phyloP scores from a whole-genome alignment of 2,113 vertebrate genomes.

The Bos indicus region DNA sequence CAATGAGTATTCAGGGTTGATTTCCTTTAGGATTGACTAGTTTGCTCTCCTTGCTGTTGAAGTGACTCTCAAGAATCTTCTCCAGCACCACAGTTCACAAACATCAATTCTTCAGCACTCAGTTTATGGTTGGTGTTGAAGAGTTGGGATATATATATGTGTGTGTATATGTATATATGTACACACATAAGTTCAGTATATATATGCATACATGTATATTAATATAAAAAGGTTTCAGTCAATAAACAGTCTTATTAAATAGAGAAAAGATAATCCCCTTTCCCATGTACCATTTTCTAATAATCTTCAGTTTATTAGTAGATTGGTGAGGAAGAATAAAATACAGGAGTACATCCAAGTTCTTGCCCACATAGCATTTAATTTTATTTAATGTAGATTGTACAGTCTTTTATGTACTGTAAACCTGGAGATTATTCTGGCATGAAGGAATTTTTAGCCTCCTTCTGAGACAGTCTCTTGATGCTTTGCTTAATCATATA shows the following conservation, averaged over 20 bases:
- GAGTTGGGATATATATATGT: neutral
- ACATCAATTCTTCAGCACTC: neutral
- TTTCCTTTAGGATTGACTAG: neutral
- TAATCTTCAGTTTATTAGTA: neutral
- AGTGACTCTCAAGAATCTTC: neutral
- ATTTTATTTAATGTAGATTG: neutral
- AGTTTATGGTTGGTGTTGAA: neutral
- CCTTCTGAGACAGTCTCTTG: neutral
- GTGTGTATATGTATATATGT: accelerated
- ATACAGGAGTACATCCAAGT: neutral
- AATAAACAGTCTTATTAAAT: neutral
- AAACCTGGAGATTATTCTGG: neutral
- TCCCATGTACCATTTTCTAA: neutral
- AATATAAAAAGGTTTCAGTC: neutral
- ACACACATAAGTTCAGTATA: neutral
- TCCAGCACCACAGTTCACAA: neutral
- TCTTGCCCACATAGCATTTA: neutral
- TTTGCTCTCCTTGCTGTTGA: neutral
- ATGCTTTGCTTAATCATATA: neutral
- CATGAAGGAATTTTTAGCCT: neutral
- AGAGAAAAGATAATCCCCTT: neutral
- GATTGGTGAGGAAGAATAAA: neutral
- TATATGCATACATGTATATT: neutral
- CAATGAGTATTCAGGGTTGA: neutral
- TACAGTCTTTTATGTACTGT: neutral